Evolutionary conservation across 2,113 vertebrate genomes (phyloP).

Genomic region (Myocastor coypus): DNA sequence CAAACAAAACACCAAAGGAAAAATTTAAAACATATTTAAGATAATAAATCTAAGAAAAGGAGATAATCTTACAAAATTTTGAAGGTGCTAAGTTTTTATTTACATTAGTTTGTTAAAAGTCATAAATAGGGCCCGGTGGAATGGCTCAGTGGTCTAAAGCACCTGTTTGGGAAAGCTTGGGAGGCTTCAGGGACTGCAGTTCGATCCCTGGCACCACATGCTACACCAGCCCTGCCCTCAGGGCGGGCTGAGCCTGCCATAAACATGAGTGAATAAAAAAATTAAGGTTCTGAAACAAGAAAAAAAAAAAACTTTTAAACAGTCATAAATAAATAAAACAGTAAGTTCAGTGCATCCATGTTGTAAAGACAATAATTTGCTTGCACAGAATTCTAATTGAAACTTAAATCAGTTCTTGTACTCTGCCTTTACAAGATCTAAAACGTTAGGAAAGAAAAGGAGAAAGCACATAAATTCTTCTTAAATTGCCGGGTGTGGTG

Average conservation of each 20-base stretch:
- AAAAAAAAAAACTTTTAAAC: no score
- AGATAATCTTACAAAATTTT: not conserved
- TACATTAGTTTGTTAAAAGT: not conserved
- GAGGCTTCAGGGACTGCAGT: no score
- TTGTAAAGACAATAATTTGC: not conserved
- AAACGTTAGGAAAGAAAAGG: not conserved
- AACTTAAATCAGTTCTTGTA: not conserved
- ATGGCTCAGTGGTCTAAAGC: no score
- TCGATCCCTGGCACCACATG: no score
- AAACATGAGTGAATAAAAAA: no score
- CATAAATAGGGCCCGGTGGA: not conserved
- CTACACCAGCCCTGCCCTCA: no score
- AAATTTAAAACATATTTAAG: not conserved
- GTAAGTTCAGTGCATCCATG: not conserved
- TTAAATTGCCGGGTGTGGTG: no score
- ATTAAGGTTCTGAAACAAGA: no score
- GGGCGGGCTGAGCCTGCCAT: no score
- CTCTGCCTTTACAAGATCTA: not conserved
- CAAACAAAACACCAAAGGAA: not conserved
- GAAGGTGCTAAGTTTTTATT: not conserved
- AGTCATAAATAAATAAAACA: not conserved
- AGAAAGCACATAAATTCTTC: not conserved
- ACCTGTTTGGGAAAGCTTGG: no score
- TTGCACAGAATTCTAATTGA: not conserved
- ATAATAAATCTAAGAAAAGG: not conserved